Conservation (phyloP, 2,888 invertebrate genomes). For the Neoitamus cyanurus region DNA sequence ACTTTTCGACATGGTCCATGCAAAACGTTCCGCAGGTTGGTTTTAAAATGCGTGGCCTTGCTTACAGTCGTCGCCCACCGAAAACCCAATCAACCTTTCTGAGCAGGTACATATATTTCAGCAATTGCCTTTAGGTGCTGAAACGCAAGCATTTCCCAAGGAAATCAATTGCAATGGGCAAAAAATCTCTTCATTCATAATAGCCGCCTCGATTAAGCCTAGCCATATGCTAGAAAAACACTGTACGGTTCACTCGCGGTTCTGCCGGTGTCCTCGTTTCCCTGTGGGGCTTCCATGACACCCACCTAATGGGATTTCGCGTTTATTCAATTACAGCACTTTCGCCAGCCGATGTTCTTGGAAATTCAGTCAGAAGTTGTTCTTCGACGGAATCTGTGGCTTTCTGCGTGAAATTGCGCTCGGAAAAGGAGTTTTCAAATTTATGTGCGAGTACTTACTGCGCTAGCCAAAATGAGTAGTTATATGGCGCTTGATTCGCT, state of each 20-base stretch:
- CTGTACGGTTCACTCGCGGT: neutral
- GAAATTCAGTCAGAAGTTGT: conserved; percentile 2
- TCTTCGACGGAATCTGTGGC: conserved; percentile 27
- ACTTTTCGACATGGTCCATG: too few relatives aligned
- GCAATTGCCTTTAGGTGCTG: neutral
- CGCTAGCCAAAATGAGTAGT: conserved; percentile 45
- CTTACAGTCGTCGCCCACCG: neutral
- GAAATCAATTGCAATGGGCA: neutral
- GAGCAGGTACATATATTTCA: neutral
- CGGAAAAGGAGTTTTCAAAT: conserved; percentile 15
- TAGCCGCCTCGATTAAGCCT: neutral
- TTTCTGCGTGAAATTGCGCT: neutral
- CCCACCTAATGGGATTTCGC: conserved; percentile 45
- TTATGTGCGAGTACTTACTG: neutral
- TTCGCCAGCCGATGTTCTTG: neutral
- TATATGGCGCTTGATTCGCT: conserved; percentile 73
- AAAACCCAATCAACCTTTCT: neutral
- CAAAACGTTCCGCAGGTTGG: neutral
- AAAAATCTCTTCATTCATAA: neutral
- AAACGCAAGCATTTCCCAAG: neutral
- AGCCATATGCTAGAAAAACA: neutral
- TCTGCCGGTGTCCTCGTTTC: conserved; percentile 10
- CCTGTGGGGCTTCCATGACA: conserved; percentile 50
- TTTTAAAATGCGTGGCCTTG: too few relatives aligned
- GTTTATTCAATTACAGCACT: conserved; percentile 49